Percentiles rank a stretch among this genome's conserved stretches.
These are phyloP conservation scores for Ethmia dodecea DNA, from an alignment of 2,888 invertebrate genomes.

Conservation along the genomic window DNA sequence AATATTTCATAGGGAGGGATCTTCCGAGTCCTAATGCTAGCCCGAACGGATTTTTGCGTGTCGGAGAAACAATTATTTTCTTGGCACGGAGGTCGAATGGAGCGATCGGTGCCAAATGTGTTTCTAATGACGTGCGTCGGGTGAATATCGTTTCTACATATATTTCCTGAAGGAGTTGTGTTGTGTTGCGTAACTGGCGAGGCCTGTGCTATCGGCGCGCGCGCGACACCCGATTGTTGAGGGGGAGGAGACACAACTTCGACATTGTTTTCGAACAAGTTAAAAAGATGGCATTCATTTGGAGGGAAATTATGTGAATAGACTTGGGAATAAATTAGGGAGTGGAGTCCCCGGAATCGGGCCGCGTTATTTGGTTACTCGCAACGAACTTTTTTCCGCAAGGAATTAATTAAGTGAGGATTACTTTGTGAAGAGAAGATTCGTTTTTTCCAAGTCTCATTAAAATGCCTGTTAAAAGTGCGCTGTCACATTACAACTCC, in stretches of 20 bases:
- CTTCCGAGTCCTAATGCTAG: no score
- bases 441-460: not conserved
- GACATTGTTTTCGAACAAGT: slow-evolving; percentile 37
- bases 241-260: not conserved
- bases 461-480: not conserved
- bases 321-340: slow-evolving; percentile 52
- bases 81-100: slow-evolving; percentile 13
- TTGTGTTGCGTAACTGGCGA: no score
- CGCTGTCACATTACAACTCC: no score
- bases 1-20: no score
- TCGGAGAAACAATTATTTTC: slow-evolving; percentile 13
- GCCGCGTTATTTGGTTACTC: slow-evolving; percentile 40
- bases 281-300: slow-evolving; percentile 40
- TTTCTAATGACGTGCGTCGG: slow-evolving; percentile 17
- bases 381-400: slow-evolving; percentile 43
- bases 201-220: no score
- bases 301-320: slow-evolving; percentile 44
- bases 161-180: no score
- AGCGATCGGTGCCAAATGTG: slow-evolving; percentile 19
- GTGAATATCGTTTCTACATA: no score
- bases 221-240: no score
- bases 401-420: slow-evolving; percentile 55
- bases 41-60: slow-evolving; percentile 12
- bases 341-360: slow-evolving; percentile 32
- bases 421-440: slow-evolving; percentile 21